Evolutionary conservation across 2,797 vertebrate genomes (phyloP).

Genomic region (Carcharodon carcharias): DNA sequence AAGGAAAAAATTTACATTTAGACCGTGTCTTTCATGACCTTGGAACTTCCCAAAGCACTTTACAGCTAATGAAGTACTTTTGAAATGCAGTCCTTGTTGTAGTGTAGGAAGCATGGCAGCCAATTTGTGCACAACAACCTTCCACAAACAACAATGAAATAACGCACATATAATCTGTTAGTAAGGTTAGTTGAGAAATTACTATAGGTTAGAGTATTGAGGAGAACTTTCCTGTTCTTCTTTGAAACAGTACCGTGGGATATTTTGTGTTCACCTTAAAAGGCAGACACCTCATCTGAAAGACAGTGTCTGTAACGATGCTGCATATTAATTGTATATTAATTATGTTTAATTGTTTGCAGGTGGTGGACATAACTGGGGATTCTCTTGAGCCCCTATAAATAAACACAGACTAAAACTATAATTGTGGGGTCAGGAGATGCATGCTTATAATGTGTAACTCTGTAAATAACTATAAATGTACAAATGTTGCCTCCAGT

Average conservation of each 20-base stretch:
- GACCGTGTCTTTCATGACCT: neutral
- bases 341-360: neutral
- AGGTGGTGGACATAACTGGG: neutral
- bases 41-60: neutral
- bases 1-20: neutral
- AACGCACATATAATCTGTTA: neutral
- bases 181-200: neutral
- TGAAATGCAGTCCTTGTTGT: neutral
- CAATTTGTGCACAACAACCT: neutral
- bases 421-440: neutral
- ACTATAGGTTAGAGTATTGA: neutral
- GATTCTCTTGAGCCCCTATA: neutral
- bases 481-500: neutral
- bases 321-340: neutral
- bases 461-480: neutral
- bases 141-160: neutral
- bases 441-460: neutral
- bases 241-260: neutral
- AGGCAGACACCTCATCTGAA: neutral
- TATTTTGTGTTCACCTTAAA: neutral
- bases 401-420: neutral
- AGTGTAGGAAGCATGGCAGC: neutral
- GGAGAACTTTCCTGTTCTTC: neutral
- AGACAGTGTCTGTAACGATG: neutral
- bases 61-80: neutral